Evolutionary conservation across 1,140 invertebrate species (phyloP).

Genomic region (Stegodyphus dumicola): DNA sequence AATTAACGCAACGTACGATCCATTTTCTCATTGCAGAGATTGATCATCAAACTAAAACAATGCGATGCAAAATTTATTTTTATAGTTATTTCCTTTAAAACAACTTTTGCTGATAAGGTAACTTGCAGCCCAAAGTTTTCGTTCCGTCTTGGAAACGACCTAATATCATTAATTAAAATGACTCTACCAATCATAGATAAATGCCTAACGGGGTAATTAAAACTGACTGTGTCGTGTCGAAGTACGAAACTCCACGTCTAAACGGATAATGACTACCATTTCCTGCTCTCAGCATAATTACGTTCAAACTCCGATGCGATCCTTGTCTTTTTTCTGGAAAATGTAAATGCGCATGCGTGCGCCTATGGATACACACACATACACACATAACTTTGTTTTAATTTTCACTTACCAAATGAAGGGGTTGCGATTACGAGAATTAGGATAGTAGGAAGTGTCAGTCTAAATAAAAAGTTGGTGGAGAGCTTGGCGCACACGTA

Average conservation of each 20-base stretch:
- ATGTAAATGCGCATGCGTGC: neutral
- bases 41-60: slow-evolving; percentile 58
- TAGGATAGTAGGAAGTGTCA: slow-evolving; percentile 23
- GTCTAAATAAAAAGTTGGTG: slow-evolving; percentile 24
- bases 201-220: slow-evolving; percentile 57
- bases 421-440: slow-evolving; percentile 40
- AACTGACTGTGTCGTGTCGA: slow-evolving; percentile 35
- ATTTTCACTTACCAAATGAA: slow-evolving; percentile 37
- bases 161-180: slow-evolving; percentile 61
- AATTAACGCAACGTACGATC: slow-evolving; percentile 36
- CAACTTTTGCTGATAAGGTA: slow-evolving; percentile 58
- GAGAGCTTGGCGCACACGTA: too few species aligned
- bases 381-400: slow-evolving; percentile 46
- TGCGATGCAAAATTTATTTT: slow-evolving; percentile 43
- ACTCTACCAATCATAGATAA: slow-evolving; percentile 60
- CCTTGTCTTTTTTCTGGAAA: slow-evolving; percentile 14
- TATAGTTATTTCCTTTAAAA: slow-evolving; percentile 54
- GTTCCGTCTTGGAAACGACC: slow-evolving; percentile 31
- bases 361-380: slow-evolving; percentile 7
- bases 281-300: slow-evolving; percentile 56
- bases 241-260: slow-evolving; percentile 1
- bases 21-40: slow-evolving; percentile 41
- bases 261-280: slow-evolving; percentile 49
- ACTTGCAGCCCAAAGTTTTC: slow-evolving; percentile 37
- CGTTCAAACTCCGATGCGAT: slow-evolving; percentile 34